A percentile compares a stretch with the other conserved stretches of the same genome.
phyloP scores from a whole-genome alignment of 2,888 invertebrate species.

The Homarus gammarus region DNA sequence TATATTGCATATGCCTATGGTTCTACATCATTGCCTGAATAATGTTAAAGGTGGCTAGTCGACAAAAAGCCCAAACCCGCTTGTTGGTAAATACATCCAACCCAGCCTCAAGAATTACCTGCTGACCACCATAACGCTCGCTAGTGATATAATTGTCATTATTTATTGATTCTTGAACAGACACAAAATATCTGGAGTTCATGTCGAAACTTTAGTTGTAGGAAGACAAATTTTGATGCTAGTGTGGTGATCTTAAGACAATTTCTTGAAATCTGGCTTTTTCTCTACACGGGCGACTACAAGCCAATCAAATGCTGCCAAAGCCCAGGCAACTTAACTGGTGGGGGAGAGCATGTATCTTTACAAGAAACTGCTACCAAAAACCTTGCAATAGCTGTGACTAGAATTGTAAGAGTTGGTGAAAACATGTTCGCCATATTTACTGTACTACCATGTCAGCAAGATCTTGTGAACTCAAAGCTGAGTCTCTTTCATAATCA shows the following conservation, averaged over 20 bases:
- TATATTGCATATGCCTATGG: not conserved
- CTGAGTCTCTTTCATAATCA: not conserved
- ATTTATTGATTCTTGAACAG: not conserved
- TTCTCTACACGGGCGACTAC: not conserved
- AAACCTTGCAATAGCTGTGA: not conserved
- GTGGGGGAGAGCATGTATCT: not conserved
- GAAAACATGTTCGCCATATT: not conserved
- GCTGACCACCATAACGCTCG: not conserved
- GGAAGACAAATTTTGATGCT: not conserved
- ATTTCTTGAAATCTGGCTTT: not conserved
- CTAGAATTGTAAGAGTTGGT: not conserved
- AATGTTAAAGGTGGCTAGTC: not conserved
- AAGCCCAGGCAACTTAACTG: not conserved
- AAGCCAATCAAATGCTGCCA: constrained; percentile 7
- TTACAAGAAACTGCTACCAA: not conserved
- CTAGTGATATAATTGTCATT: not conserved
- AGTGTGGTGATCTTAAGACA: not conserved
- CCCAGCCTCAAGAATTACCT: not conserved
- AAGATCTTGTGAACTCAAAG: constrained; percentile 1
- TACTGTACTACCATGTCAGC: not conserved
- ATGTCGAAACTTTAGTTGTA: not conserved
- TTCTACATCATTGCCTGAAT: not conserved
- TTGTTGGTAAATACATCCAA: not conserved
- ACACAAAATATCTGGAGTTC: not conserved
- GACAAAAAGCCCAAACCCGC: not conserved